phyloP scores from a whole-genome alignment of 2,888 invertebrate species.

The Leucania comma region DNA sequence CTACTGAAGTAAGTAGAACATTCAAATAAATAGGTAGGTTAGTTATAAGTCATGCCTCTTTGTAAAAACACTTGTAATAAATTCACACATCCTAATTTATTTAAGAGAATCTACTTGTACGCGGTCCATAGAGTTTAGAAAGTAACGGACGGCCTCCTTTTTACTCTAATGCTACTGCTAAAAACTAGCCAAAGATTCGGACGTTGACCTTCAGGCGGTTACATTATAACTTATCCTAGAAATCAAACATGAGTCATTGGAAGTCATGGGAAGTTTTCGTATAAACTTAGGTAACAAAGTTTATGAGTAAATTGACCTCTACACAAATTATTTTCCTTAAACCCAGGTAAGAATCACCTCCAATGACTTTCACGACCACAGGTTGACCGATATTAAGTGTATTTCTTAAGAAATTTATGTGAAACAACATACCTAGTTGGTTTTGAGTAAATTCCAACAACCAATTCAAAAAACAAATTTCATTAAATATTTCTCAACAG shows the following conservation, averaged over 20 bases:
- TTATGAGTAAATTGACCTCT: conserved; percentile 48
- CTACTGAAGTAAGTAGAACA: background rate
- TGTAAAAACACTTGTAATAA: background rate
- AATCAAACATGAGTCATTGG: conserved; percentile 60
- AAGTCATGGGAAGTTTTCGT: conserved; percentile 40
- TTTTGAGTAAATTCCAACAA: background rate
- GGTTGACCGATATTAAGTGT: conserved; percentile 34
- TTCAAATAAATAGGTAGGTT: background rate
- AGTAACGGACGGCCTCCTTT: conserved; percentile 71
- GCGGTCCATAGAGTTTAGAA: conserved; percentile 48
- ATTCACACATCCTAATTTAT: conserved; percentile 47
- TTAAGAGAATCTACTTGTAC: conserved; percentile 23
- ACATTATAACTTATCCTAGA: conserved; percentile 58
- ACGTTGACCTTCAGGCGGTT: conserved; percentile 66
- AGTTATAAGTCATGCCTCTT: background rate
- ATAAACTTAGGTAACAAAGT: conserved; percentile 10
- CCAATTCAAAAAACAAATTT: background rate
- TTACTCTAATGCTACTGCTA: conserved; percentile 60
- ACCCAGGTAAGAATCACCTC: conserved; percentile 24
- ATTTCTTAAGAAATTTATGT: conserved; percentile 47
- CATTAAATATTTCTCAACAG: background rate
- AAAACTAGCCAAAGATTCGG: conserved; percentile 68
- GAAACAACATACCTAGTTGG: conserved; percentile 6
- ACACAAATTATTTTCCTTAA: conserved; percentile 52
- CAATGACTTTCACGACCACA: conserved; percentile 50